These are phyloP conservation scores for Ictalurus furcatus DNA, from an alignment of 2,113 vertebrate species.

Conservation along the genomic window DNA sequence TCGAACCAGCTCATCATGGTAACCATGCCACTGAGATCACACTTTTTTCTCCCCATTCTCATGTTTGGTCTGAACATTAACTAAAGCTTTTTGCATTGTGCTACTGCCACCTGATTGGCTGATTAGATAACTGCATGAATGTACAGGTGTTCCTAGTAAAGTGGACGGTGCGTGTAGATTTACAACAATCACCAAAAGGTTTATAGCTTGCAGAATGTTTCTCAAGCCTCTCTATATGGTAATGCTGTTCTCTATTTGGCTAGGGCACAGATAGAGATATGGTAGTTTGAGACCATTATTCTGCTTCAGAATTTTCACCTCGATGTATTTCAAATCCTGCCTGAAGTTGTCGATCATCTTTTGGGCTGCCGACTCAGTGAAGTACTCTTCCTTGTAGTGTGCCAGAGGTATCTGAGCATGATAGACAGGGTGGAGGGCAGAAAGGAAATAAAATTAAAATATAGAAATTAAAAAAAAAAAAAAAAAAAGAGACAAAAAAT, in stretches of 20 bases:
- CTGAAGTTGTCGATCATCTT: conserved; percentile 63
- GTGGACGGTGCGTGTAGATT: background rate
- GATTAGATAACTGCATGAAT: too few species aligned
- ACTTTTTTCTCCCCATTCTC: too few species aligned
- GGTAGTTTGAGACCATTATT: conserved; percentile 62
- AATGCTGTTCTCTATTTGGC: conserved; percentile 74
- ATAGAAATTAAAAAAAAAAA: background rate
- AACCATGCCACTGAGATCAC: too few species aligned
- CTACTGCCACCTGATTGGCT: too few species aligned
- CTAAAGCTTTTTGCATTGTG: conserved; percentile 35
- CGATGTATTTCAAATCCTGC: conserved; percentile 61
- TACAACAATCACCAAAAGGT: background rate
- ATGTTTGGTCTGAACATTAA: too few species aligned
- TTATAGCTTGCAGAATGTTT: background rate
- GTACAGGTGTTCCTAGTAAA: too few species aligned
- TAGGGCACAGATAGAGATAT: conserved; percentile 71
- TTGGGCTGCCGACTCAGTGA: conserved; percentile 61
- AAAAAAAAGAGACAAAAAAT: background rate
- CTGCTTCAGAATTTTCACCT: conserved; percentile 61
- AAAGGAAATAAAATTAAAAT: background rate
- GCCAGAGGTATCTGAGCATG: conserved; percentile 65
- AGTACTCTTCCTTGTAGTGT: conserved; percentile 65
- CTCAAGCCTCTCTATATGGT: conserved; percentile 62
- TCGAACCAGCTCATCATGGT: too few species aligned
- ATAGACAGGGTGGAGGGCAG: background rate